phyloP scores from a whole-genome alignment of 2,888 invertebrate species.

The Tyria jacobaeae region DNA sequence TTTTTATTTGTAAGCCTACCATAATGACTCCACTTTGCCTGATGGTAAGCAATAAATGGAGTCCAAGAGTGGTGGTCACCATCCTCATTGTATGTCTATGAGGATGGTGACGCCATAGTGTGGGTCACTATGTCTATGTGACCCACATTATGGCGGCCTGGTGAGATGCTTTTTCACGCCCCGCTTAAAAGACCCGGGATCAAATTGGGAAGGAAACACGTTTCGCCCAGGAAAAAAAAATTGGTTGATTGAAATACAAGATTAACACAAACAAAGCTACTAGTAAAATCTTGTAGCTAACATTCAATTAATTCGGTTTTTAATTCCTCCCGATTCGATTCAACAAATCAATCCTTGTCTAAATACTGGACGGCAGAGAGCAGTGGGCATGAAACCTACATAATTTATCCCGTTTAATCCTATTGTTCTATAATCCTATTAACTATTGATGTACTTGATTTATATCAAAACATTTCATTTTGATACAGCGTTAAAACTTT shows the following conservation, averaged over 20 bases:
- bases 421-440: conserved; percentile 40
- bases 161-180: too few species aligned
- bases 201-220: too few species aligned
- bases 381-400: conserved; percentile 27
- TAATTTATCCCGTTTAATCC: conserved; percentile 37
- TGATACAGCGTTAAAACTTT: not conserved
- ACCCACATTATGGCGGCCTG: too few species aligned
- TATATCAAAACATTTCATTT: conserved; percentile 17
- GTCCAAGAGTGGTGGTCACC: too few species aligned
- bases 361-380: conserved; percentile 19
- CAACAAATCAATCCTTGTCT: conserved; percentile 32
- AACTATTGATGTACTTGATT: conserved; percentile 25
- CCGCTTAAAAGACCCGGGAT: too few species aligned
- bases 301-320: not conserved
- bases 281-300: not conserved
- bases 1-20: too few species aligned
- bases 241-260: not conserved
- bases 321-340: not conserved
- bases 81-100: too few species aligned
- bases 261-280: not conserved
- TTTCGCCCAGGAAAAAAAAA: too few species aligned
- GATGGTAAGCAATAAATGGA: too few species aligned
- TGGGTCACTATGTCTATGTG: too few species aligned
- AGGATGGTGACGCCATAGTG: too few species aligned
- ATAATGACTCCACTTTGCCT: too few species aligned